Base-by-base conservation (phyloP, 2,113 vertebrate species). In the Pavo muticus region DNA sequence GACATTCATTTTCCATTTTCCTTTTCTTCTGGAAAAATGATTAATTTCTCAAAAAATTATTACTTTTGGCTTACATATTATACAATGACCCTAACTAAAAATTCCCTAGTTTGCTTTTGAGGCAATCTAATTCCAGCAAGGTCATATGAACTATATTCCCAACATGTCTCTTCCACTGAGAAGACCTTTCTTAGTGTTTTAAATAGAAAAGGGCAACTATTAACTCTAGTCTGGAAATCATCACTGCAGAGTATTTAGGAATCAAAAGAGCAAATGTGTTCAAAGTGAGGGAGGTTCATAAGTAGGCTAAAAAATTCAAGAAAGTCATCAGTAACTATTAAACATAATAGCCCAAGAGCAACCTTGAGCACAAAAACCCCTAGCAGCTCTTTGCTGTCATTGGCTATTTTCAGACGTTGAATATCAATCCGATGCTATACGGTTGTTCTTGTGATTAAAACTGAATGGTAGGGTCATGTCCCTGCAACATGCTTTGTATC, bases 311-410 rank as follows among this genome's bases (percentile, higher is more conserved):
- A 68, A 86, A 82, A 45, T 7, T 67, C 3, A 19, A 6, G 30
- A 25, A 71, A 77, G 21, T 65, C 13, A 50, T 15, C 42, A 69
- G 54, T 8, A 65, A 24, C 35, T 61, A 25, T 24, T 17, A 37
- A 79, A 21, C 27, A 60, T 8, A 14, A 59, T 10, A 21, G 30
- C 37, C n/a, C 42, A 60, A 25, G 9, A 39, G 25, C 19, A 44
- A 29, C 35, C 64, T 21, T 13, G 11, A 71, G 50, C 13, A 32
- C 17, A 24, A 71, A 70, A 45, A 44, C 14, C 44, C 67, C 63
- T 20, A 60, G 15, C 2, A 73, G n/a, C 52, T 0, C 3, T 19
- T 13, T 1, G 1, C 1, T 2, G 39, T 54, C 27, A 15, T 8
- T 16, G 27, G 23, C 39, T 54, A 3, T 74, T 60, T 75, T 24